Base-by-base conservation (phyloP, 2,888 invertebrate genomes). In the Acanthopleura granulata region DNA sequence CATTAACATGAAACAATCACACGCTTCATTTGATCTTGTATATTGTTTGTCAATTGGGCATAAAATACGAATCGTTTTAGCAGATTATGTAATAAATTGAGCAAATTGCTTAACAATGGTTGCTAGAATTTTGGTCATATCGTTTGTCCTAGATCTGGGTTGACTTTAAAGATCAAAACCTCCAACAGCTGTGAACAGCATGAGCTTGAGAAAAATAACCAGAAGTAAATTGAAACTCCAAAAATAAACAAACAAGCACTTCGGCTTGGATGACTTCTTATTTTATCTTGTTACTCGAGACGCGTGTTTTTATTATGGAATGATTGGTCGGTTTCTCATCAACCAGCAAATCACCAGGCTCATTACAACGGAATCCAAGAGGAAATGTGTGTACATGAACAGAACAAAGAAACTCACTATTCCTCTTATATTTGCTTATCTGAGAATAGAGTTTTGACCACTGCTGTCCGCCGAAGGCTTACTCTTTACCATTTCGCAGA, bases 161-260 rank as follows among this genome's bases (percentile, higher is more conserved):
- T 40, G 40, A 40, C 40, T 40, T 40, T 40, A 12, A 57, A 57
- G 57, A n/a, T 3, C 3, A 25, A 66, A 66, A 27, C 22, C 25
- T 27, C 27, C 16, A 27, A 66, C 66, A 66, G 66, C 66, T 66
- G 66, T 22, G 29, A 16, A 66, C 29, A 66, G 25, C 66, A 6
- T 22, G 29, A 22, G 1, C 25, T 66, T 18, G 25, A 14, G 22
- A 22, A 27, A 66, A 66, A 66, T 66, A 66, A 66, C 66, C 16
- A 22, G 66, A 27, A 27, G 22, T 22, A 66, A 66, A 66, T 66
- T 66, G 66, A 66, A 66, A 1, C 66, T 66, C 22, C 25, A 22
- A 66, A 66, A 27, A 27, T 66, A 66, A 66, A 66, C 66, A 66
- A 66, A 66, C 66, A 22, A 6, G 16, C 66, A 12, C 18, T 16